These are phyloP conservation scores for Henicopernis longicauda DNA, from an alignment of 2,113 vertebrate genomes.

Conservation along the genomic window DNA sequence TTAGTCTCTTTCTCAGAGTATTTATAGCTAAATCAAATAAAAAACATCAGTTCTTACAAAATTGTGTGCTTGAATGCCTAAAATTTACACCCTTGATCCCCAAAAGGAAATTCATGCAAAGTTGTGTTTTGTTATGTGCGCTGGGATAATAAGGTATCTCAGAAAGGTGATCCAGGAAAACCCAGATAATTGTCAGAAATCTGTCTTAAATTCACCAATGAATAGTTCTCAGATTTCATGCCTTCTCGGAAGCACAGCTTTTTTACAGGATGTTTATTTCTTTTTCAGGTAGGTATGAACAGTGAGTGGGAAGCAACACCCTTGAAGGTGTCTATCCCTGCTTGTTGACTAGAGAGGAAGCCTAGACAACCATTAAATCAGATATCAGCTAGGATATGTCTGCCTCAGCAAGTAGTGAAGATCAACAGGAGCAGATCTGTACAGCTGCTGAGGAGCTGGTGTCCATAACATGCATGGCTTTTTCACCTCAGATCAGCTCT, in stretches of 20 bases:
- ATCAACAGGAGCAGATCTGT: background rate
- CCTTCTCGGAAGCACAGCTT: background rate
- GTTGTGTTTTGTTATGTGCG: background rate
- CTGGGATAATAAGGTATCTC: background rate
- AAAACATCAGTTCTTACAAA: background rate
- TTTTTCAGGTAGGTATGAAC: background rate
- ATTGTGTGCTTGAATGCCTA: background rate
- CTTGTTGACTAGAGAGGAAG: background rate
- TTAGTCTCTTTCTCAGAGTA: background rate
- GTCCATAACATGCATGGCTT: rapidly evolving
- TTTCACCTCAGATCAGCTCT: background rate
- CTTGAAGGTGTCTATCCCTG: background rate
- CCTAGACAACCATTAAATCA: background rate
- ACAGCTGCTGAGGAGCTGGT: background rate
- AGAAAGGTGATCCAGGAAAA: background rate
- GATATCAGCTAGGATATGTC: background rate
- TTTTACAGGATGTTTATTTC: background rate
- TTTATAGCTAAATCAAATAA: background rate
- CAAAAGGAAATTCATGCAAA: background rate
- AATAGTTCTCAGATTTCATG: background rate
- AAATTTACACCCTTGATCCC: background rate
- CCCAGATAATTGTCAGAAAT: background rate
- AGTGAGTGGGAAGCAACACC: background rate
- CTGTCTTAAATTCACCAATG: background rate
- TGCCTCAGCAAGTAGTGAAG: background rate